Evolutionary conservation across 2,113 vertebrate genomes (phyloP), one percentile per base, ranked within the genome.

Genomic region (Tringa solitaria): DNA sequence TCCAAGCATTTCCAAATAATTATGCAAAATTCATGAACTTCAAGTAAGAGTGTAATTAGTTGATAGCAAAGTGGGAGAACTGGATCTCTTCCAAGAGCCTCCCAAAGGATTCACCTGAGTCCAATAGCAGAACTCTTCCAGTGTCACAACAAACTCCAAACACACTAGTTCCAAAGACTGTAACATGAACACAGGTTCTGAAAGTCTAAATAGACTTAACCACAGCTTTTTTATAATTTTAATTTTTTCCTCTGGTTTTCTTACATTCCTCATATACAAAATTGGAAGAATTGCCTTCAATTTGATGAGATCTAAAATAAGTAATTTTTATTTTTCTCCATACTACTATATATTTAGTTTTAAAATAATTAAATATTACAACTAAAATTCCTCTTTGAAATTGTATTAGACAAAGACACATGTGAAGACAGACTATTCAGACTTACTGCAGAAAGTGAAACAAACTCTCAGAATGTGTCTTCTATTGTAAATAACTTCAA

Each of bases 61-160:
- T 78, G 77, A 90, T 82, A 82, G 60, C 22, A 63, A 96, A 93
- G 50, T 84, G 37, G 17, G 43, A 89, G 93, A 91, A 84, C 12
- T 92, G 64, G 65, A 95, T 35, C 39, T 70, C 77, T 96, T 96
- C 87, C 80, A 87, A 95, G 64, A 96, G 87, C 67, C 82, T 90
- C 46, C 95, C 6, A 4, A 33, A 93, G 61, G 91, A 87, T 87
- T 97, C 95, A 68, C 75, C 61, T 33, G 89, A 61, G 48, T 68
- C 79, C 93, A 79, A 86, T 30, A 93, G 81, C 33, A 97, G 93
- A 91, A 59, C 23, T 85, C 37, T 70, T 77, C 35, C 60, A 89
- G 24, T 46, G 48, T 83, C 87, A 87, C 28, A 95, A 85, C 51
- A 87, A 80, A 89, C 39, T 43, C 78, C 54, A 76, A 96, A 75